A percentile compares a stretch with the other conserved stretches of the same genome.
Evolutionary conservation across 2,113 vertebrate genomes (phyloP).

Genomic region (Clinocottus analis): DNA sequence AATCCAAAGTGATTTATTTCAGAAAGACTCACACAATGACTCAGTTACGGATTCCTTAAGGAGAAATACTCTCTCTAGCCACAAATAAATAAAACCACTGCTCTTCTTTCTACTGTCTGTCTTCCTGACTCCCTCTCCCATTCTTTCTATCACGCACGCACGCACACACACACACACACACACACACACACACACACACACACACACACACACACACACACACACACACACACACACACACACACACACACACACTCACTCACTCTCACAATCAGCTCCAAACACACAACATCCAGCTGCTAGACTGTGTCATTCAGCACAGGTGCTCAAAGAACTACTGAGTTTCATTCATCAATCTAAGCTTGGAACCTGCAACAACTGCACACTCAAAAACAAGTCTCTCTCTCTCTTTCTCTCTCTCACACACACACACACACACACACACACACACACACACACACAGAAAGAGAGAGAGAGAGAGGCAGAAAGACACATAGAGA

Average conservation of each 20-base stretch:
- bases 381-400: slow-evolving; percentile 50
- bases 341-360: slow-evolving; percentile 72
- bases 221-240: slow-evolving; percentile 12
- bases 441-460: slow-evolving; percentile 29
- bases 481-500: slow-evolving; percentile 31
- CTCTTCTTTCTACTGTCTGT: not conserved
- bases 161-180: not conserved
- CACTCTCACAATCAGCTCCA: slow-evolving; percentile 2
- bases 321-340: slow-evolving; percentile 67
- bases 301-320: slow-evolving; percentile 59
- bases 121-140: slow-evolving; percentile 1
- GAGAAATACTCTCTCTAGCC: slow-evolving; percentile 14
- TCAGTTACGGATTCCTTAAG: slow-evolving; percentile 37
- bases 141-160: slow-evolving; percentile 4
- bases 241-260: slow-evolving; percentile 17
- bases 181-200: slow-evolving; percentile 10
- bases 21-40: slow-evolving; percentile 9
- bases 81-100: slow-evolving; percentile 27
- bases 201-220: slow-evolving; percentile 10
- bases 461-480: no score
- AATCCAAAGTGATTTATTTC: slow-evolving; percentile 23
- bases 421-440: slow-evolving; percentile 32
- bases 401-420: not conserved
- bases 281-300: slow-evolving; percentile 60
- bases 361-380: slow-evolving; percentile 70